A percentile compares a stretch with the other conserved stretches of the same genome.
These are phyloP conservation scores for Perognathus longimembris DNA, from an alignment of 2,113 vertebrate species.

Conservation along the genomic window DNA sequence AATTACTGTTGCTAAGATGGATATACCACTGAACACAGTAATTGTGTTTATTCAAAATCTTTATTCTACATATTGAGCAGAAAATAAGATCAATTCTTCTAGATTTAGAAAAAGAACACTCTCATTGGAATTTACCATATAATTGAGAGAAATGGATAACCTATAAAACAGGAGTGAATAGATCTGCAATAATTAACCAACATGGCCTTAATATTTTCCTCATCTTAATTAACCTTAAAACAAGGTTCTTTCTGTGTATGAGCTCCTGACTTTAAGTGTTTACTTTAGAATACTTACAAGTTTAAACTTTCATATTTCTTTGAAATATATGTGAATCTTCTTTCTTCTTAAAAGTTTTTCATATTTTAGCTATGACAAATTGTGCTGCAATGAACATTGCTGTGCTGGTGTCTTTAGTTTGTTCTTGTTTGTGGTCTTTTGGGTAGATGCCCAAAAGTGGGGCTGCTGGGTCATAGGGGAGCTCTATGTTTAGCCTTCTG, in stretches of 20 bases:
- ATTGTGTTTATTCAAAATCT: neutral
- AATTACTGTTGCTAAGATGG: neutral
- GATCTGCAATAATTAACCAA: neutral
- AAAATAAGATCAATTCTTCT: constrained; percentile 8
- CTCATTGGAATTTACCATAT: neutral
- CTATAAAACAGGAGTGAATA: neutral
- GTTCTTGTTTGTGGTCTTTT: no score
- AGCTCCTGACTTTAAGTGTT: neutral
- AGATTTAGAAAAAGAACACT: neutral
- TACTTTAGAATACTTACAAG: neutral
- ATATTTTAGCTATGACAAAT: no score
- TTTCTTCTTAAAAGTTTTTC: neutral
- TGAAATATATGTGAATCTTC: neutral
- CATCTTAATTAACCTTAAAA: neutral
- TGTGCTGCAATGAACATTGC: no score
- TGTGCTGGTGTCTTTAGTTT: no score
- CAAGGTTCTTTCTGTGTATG: neutral
- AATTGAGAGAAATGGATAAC: neutral
- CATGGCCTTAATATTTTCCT: neutral
- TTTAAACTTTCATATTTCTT: neutral
- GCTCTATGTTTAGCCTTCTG: no score
- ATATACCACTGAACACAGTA: neutral
- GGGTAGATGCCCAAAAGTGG: no score
- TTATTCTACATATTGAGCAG: neutral
- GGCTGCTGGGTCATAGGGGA: no score